A percentile compares a stretch with the other conserved stretches of the same genome.
phyloP scores from a whole-genome alignment of 53 echinoderm and acorn worm genomes.

The Paracentrotus lividus region DNA sequence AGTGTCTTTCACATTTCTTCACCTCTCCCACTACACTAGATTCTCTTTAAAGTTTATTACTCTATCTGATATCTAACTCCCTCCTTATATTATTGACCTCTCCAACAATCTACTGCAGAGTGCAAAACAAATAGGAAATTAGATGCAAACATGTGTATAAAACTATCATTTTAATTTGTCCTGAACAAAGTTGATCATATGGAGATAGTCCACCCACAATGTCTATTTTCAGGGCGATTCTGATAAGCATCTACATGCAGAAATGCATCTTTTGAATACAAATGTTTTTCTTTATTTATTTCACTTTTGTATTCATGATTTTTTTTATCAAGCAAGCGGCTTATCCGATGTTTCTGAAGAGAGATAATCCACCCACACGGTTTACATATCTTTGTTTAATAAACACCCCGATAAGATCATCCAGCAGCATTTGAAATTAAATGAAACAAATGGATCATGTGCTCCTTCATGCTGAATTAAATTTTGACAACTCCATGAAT shows the following conservation, averaged over 20 bases:
- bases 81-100: background rate
- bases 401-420: background rate
- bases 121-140: background rate
- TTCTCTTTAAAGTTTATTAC: too few relatives aligned
- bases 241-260: background rate
- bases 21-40: too few relatives aligned
- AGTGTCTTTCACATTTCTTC: too few relatives aligned
- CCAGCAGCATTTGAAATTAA: background rate
- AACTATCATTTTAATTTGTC: background rate
- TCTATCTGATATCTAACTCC: background rate
- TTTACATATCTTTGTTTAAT: background rate
- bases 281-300: background rate
- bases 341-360: background rate
- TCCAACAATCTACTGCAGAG: background rate
- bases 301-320: background rate
- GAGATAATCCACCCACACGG: background rate
- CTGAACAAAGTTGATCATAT: background rate
- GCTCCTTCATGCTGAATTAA: background rate
- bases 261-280: background rate
- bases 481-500: background rate
- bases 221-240: background rate
- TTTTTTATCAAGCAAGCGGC: background rate
- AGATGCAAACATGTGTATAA: background rate
- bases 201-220: constrained; percentile 7
- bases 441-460: background rate